Base-by-base conservation (phyloP, 2,888 invertebrate genomes). In the Hydriomena furcata region DNA sequence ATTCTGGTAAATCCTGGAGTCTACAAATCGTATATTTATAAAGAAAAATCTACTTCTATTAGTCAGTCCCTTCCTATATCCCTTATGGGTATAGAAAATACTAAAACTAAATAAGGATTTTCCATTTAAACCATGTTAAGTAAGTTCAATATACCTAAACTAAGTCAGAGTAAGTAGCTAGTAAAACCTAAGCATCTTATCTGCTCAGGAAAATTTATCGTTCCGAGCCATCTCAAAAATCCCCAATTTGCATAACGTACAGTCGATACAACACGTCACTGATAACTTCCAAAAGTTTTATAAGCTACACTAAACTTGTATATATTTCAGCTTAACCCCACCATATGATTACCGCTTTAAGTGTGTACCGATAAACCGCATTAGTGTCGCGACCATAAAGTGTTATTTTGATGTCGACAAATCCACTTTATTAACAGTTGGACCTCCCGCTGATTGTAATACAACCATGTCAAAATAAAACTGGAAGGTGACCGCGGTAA, bases 381-480 rank as follows among this genome's bases (percentile, higher is more conserved):
- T 84, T 84, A 84, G 82, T 79, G 81, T 68, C 73, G 79, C 56
- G 70, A 68, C 74, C 79, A 76, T 86, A 85, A 87, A 87, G 78
- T 83, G 84, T 79, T 84, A 83, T 86, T 84, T 83, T 84, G 79
- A 86, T 88, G 84, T 87, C 87, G 85, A 86, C 88, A 85, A 85
- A 85, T 84, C 85, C 84, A 83, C 84, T 86, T 85, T 85, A 87
- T 84, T 86, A 85, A 82, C 74, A 75, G 68, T 63, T 63, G 70
- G 86, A 84, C 83, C 86, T 76, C 87, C 88, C 83, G 83, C 80
- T 79, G 84, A 53, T 68, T 63, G 53, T 64, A 60, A 66, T 76
- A 65, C 76, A 76, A 84, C 87, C 76, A 68, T 87, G 79, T 86
- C 84, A 59, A 58, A 70, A 62, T 79, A 61, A 71, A 59, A 66